Conservation (phyloP, 2,888 invertebrate species). For the Tillus elongatus region DNA sequence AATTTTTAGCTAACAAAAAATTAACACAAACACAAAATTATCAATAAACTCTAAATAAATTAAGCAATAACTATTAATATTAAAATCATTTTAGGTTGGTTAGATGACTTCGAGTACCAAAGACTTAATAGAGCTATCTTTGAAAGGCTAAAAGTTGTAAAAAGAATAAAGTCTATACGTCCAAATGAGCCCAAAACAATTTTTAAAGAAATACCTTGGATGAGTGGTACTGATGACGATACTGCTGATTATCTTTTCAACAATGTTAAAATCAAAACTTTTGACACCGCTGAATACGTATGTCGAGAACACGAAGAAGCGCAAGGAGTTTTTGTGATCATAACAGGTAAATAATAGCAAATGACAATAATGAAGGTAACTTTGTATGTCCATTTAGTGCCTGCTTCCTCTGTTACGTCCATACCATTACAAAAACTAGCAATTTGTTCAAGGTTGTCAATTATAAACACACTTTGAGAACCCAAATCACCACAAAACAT, state of each 20-base stretch:
- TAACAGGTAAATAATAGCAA: too few species aligned
- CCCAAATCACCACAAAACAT: too few species aligned
- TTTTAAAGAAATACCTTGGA: not conserved
- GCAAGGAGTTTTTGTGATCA: not conserved
- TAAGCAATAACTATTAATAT: too few species aligned
- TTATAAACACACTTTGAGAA: too few species aligned
- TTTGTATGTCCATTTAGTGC: too few species aligned
- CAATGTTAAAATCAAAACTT: not conserved
- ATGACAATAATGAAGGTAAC: too few species aligned
- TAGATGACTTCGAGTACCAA: not conserved
- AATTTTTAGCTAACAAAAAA: too few species aligned
- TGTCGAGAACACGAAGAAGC: not conserved
- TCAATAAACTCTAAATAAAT: too few species aligned
- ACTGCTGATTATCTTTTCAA: not conserved
- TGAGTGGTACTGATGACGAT: not conserved
- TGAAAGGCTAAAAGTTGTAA: not conserved
- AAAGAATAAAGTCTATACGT: not conserved
- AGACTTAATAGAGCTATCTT: not conserved
- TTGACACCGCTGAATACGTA: constrained; percentile 1
- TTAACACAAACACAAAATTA: too few species aligned
- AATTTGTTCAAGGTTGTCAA: too few species aligned
- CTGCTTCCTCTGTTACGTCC: too few species aligned
- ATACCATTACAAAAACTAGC: too few species aligned
- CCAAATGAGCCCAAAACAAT: constrained; percentile 2
- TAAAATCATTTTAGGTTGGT: not conserved